A percentile compares a stretch with the other conserved stretches of the same genome.
These are phyloP conservation scores for Mungos mungo DNA, from an alignment of 2,113 vertebrate species.

Conservation along the genomic window DNA sequence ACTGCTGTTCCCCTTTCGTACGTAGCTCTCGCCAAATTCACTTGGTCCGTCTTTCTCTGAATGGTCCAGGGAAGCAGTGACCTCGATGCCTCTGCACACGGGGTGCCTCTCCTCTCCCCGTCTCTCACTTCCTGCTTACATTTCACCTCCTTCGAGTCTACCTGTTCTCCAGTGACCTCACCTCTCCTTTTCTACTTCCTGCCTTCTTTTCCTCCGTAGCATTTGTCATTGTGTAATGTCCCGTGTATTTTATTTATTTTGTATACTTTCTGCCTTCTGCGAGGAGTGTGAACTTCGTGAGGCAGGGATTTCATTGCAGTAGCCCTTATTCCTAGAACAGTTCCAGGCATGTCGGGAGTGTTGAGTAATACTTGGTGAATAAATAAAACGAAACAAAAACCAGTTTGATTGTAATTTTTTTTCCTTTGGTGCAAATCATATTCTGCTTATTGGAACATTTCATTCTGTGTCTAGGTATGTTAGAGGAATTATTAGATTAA, in stretches of 20 bases:
- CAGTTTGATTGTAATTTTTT: not conserved
- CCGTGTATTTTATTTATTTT: not conserved
- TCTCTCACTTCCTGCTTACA: not conserved
- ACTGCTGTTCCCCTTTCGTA: not conserved
- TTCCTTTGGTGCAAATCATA: not conserved
- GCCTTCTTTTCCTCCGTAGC: not conserved
- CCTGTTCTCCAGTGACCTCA: not conserved
- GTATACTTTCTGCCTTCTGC: not conserved
- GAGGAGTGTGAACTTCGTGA: not conserved
- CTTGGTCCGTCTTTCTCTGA: not conserved
- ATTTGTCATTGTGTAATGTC: not conserved
- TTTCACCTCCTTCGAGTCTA: not conserved
- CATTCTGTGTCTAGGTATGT: not conserved
- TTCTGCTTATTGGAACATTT: not conserved
- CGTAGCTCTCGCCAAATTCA: not conserved
- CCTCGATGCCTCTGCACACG: not conserved
- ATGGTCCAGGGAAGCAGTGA: not conserved
- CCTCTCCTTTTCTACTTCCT: not conserved
- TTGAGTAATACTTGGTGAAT: not conserved
- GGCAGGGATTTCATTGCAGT: not conserved
- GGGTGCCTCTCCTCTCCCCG: not conserved
- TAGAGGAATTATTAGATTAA: not conserved
- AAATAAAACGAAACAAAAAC: not conserved
- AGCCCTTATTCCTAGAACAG: not conserved
- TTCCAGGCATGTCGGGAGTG: not conserved